Percentiles rank a stretch among this genome's conserved stretches.
Conservation (phyloP, 2,113 vertebrate species). For the Phylloscopus whistleri region DNA sequence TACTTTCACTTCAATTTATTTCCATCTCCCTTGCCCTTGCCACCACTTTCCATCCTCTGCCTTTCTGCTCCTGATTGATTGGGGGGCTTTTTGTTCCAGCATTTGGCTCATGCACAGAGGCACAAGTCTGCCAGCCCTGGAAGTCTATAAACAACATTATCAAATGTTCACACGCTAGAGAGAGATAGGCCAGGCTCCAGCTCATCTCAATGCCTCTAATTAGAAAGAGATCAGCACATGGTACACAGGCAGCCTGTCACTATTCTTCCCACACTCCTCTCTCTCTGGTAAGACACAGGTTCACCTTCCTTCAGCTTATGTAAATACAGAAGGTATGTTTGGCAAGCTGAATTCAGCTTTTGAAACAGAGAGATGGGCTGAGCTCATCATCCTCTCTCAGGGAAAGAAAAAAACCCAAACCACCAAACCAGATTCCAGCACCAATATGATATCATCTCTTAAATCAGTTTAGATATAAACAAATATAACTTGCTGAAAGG, state of each 20-base stretch:
- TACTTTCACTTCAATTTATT: not conserved
- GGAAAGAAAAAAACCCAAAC: not conserved
- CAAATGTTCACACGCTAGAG: not conserved
- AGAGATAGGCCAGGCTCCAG: slow-evolving; percentile 24
- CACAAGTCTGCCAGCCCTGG: not conserved
- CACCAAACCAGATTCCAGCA: not conserved
- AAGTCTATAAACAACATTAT: slow-evolving; percentile 30
- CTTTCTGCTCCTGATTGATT: not conserved
- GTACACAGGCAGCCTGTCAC: not conserved
- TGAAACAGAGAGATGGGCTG: not conserved
- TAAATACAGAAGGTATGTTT: not conserved
- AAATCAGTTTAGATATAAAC: not conserved
- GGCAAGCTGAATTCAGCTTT: not conserved
- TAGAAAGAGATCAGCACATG: not conserved
- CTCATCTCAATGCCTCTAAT: not conserved
- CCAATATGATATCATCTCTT: not conserved
- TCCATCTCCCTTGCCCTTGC: not conserved
- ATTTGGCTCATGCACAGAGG: not conserved
- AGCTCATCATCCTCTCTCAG: not conserved
- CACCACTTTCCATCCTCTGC: not conserved
- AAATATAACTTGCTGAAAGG: not conserved
- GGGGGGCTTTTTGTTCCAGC: not conserved
- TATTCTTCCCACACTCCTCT: not conserved
- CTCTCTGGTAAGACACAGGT: not conserved
- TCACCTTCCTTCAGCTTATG: not conserved